Evolutionary conservation across 2,113 vertebrate species (phyloP).

Genomic region (Dolichallabes microphthalmus): DNA sequence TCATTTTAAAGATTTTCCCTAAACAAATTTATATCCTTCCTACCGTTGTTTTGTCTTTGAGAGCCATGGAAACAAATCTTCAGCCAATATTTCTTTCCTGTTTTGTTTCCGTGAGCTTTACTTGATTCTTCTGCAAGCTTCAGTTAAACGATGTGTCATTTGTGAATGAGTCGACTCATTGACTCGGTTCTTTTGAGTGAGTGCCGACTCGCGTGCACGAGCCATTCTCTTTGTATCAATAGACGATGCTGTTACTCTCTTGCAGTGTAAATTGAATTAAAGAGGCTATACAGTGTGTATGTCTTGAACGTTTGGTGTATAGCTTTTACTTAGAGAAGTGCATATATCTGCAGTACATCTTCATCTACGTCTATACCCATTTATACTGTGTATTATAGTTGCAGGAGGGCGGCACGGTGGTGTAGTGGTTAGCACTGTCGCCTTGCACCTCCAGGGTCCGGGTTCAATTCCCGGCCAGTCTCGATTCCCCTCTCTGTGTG

Average conservation of each 20-base stretch:
- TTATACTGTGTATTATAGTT: too few relatives aligned
- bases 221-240: neutral
- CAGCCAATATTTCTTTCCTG: neutral
- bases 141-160: neutral
- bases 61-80: slow-evolving; percentile 7
- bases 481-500: too few relatives aligned
- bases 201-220: neutral
- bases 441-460: too few relatives aligned
- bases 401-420: too few relatives aligned
- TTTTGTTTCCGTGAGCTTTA: neutral
- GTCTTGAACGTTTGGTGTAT: neutral
- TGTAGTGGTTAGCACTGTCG: too few relatives aligned
- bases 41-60: neutral
- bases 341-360: neutral
- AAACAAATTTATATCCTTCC: neutral
- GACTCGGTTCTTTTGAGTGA: neutral
- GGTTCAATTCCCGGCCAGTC: too few relatives aligned
- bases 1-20: neutral
- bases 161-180: neutral
- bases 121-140: neutral
- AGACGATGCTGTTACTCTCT: neutral
- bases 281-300: neutral
- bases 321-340: neutral
- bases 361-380: too few relatives aligned
- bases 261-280: neutral